Evolutionary conservation across 2,113 vertebrate genomes (phyloP).

Genomic region (Isurus oxyrinchus): DNA sequence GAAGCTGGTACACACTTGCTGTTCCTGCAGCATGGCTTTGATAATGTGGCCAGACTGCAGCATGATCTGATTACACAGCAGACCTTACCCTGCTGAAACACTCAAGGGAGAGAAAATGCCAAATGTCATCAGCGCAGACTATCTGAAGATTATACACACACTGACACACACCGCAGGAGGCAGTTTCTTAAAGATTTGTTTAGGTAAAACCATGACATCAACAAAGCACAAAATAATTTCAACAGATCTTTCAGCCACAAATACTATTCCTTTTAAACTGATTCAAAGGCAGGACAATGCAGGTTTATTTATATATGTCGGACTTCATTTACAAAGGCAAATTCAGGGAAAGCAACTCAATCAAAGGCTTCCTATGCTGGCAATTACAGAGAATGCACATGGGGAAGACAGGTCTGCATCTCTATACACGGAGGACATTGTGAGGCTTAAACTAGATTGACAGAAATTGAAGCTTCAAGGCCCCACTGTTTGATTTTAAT

Average conservation of each 20-base stretch:
- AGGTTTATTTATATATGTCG: not conserved
- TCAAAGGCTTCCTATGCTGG: not conserved
- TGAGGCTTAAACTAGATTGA: not conserved
- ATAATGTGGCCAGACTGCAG: not conserved
- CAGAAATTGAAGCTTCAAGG: not conserved
- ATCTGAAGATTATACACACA: not conserved
- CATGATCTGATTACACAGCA: not conserved
- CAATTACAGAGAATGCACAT: not conserved
- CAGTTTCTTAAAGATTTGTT: not conserved
- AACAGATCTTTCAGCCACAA: not conserved
- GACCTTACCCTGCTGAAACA: not conserved
- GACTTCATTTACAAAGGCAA: conserved; percentile 22
- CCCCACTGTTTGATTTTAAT: conserved; percentile 32
- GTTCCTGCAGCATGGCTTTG: not conserved
- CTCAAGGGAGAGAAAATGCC: not conserved
- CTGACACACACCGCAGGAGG: not conserved
- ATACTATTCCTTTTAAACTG: not conserved
- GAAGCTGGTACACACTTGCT: not conserved
- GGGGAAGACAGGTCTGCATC: not conserved
- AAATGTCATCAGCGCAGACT: not conserved
- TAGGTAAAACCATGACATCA: not conserved
- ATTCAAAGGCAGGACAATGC: not conserved
- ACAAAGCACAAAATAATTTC: not conserved
- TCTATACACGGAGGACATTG: not conserved
- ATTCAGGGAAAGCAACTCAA: conserved; percentile 19